Evolutionary conservation across 2,888 invertebrate genomes (phyloP).

Genomic region (Agapostemon virescens): DNA sequence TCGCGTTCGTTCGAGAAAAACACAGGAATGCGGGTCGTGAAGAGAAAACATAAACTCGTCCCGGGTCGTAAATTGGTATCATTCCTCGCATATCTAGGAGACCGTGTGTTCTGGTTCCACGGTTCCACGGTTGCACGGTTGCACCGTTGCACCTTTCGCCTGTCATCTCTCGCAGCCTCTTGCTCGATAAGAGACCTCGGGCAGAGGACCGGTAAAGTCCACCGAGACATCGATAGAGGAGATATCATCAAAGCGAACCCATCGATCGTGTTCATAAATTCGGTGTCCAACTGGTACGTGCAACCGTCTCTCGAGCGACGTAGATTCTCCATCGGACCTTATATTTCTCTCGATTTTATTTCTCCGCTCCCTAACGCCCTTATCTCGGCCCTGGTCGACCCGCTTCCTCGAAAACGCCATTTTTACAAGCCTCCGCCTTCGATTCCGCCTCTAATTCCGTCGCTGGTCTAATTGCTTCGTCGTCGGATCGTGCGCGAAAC

Average conservation of each 20-base stretch:
- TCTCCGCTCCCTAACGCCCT: constrained; percentile 16
- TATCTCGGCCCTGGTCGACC: constrained; percentile 15
- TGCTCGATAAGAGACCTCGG: constrained; percentile 29
- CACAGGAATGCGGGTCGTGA: constrained; percentile 30
- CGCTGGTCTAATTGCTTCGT: neutral
- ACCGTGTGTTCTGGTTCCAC: constrained; percentile 49
- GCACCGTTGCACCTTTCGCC: constrained; percentile 27
- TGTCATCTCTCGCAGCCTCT: constrained; percentile 10
- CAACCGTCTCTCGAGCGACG: constrained; percentile 53
- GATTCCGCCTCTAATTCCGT: neutral
- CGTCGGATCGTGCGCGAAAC: neutral
- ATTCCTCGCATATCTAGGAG: constrained; percentile 50
- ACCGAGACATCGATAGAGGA: constrained; percentile 67
- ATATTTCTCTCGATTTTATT: constrained; percentile 44
- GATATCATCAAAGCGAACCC: constrained; percentile 68
- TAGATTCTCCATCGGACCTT: constrained; percentile 44
- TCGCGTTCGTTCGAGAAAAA: constrained; percentile 21
- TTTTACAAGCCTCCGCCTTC: neutral
- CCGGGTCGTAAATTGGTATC: constrained; percentile 63
- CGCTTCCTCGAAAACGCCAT: neutral
- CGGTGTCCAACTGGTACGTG: constrained; percentile 61
- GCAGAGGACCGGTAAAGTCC: constrained; percentile 42
- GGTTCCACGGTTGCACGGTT: neutral
- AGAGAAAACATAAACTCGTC: constrained; percentile 53
- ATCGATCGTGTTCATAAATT: constrained; percentile 71